These are phyloP conservation scores for Oscheius sp. DNA, from an alignment of 2,888 invertebrate genomes.

Conservation along the genomic window DNA sequence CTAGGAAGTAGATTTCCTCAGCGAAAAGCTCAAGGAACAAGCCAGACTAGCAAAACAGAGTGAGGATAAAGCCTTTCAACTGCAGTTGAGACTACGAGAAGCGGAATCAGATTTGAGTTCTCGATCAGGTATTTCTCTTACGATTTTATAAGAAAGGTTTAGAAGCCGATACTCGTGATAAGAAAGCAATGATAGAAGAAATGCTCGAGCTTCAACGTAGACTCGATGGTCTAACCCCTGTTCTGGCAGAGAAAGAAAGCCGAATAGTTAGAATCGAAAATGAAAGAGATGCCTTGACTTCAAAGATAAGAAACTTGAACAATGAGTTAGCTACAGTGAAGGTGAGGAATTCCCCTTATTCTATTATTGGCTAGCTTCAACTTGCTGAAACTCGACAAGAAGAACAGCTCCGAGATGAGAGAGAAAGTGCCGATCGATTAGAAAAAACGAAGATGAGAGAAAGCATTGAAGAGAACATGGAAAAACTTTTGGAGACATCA, in stretches of 20 bases:
- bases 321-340: slow-evolving; percentile 20
- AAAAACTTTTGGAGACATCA: background rate
- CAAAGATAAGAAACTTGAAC: slow-evolving; percentile 7
- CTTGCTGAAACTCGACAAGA: slow-evolving; percentile 21
- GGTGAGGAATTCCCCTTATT: slow-evolving; percentile 8
- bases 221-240: slow-evolving; percentile 54
- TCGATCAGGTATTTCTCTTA: slow-evolving; percentile 25
- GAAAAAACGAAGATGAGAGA: slow-evolving; percentile 10
- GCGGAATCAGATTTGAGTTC: slow-evolving; percentile 34
- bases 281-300: slow-evolving; percentile 29
- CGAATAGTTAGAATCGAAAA: slow-evolving; percentile 30
- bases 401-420: slow-evolving; percentile 23
- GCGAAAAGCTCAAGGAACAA: slow-evolving; percentile 32
- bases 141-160: background rate
- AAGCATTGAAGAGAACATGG: background rate
- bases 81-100: slow-evolving; percentile 31
- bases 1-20: slow-evolving; percentile 34
- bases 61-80: slow-evolving; percentile 30
- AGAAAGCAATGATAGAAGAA: slow-evolving; percentile 49
- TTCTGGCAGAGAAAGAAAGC: slow-evolving; percentile 52
- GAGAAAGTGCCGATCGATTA: background rate
- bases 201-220: slow-evolving; percentile 52
- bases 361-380: slow-evolving; percentile 1
- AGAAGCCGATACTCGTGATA: slow-evolving; percentile 43
- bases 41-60: slow-evolving; percentile 15